A percentile compares a stretch with the other conserved stretches of the same genome.
Evolutionary conservation across 2,888 invertebrate genomes (phyloP).

Genomic region (Orchestes rusci): DNA sequence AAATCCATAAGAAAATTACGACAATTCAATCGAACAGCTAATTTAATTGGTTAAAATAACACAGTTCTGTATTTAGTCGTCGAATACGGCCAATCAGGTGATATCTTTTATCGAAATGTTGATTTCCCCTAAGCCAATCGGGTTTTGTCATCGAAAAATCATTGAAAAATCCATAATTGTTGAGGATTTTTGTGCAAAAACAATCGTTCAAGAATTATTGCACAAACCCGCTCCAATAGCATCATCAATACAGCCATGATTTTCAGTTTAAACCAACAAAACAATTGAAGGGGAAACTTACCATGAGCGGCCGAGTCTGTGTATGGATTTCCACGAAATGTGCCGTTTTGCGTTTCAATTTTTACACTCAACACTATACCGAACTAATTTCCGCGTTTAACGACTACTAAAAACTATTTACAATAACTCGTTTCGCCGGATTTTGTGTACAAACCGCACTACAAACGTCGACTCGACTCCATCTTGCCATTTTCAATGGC

Average conservation of each 20-base stretch:
- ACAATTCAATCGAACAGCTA: conserved; percentile 30
- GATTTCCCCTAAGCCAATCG: no score
- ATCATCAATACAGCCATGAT: no score
- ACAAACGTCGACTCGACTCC: conserved; percentile 45
- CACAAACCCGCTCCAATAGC: no score
- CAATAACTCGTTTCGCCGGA: conserved; percentile 39
- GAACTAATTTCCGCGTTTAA: conserved; percentile 27
- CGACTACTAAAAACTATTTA: conserved; percentile 33
- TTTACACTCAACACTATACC: conserved; percentile 29
- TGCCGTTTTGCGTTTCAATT: conserved; percentile 28
- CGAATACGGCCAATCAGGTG: conserved; percentile 48
- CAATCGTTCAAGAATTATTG: no score
- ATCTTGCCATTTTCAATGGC: conserved; percentile 44
- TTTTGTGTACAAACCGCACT: conserved; percentile 44
- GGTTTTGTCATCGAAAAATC: no score
- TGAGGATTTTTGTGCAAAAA: no score
- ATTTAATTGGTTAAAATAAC: conserved; percentile 47
- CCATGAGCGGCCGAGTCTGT: conserved; percentile 44
- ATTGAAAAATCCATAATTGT: no score
- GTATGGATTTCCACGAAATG: conserved; percentile 11
- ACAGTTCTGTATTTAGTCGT: conserved; percentile 43
- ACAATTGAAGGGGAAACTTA: conserved; percentile 39
- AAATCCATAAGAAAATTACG: conserved; percentile 15
- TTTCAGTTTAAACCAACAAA: no score
- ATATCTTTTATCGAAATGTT: conserved; percentile 46